phyloP scores from a whole-genome alignment of 2,113 vertebrate species.

The Peromyscus leucopus region DNA sequence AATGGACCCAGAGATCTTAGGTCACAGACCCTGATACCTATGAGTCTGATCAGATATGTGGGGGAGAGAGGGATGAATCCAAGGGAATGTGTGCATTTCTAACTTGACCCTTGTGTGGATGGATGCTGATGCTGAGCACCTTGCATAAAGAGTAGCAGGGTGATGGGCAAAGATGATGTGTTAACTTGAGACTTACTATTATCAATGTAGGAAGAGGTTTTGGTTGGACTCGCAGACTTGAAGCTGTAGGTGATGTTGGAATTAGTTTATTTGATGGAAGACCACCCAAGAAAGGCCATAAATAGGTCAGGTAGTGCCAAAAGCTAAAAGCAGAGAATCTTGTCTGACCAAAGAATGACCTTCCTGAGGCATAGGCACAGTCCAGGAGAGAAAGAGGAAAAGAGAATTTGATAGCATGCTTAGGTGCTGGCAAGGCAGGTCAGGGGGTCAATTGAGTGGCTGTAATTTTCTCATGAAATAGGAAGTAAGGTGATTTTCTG shows the following conservation, averaged over 20 bases:
- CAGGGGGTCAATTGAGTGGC: not conserved
- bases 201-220: not conserved
- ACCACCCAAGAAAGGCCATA: not conserved
- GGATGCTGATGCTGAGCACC: not conserved
- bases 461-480: constrained; percentile 3
- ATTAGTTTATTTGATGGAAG: not conserved
- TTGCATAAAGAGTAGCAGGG: not conserved
- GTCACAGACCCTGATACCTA: not conserved
- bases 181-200: not conserved
- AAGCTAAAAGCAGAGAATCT: not conserved
- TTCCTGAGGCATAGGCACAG: constrained; percentile 43
- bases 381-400: not conserved
- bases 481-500: constrained; percentile 21
- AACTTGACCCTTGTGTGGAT: not conserved
- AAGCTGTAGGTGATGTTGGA: not conserved
- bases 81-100: not conserved
- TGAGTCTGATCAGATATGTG: not conserved
- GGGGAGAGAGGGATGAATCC: not conserved
- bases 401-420: not conserved
- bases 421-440: not conserved
- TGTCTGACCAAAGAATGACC: not conserved
- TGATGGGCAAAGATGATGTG: not conserved
- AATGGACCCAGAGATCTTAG: not conserved
- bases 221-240: not conserved
- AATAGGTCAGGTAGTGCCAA: not conserved